These are phyloP conservation scores for Thera obeliscata DNA, from an alignment of 2,888 invertebrate genomes.

Conservation along the genomic window DNA sequence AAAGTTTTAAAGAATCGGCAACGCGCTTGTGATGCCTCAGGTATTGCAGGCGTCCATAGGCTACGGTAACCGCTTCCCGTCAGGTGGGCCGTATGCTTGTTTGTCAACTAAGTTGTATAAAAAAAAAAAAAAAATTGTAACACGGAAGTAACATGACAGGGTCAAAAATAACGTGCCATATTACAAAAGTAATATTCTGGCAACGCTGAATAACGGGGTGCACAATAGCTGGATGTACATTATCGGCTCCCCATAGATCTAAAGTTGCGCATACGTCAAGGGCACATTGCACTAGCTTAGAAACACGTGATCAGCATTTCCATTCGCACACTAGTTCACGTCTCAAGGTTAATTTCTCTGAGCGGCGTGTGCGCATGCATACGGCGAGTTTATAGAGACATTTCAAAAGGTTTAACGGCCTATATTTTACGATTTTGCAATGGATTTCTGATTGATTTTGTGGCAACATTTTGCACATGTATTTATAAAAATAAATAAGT, in stretches of 20 bases:
- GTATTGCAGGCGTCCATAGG: too few relatives aligned
- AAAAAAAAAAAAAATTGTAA: too few relatives aligned
- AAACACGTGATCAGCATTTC: conserved; percentile 38
- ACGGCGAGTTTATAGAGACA: conserved; percentile 13
- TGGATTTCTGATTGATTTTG: conserved; percentile 20
- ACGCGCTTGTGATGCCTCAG: too few relatives aligned
- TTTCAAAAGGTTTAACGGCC: conserved; percentile 26
- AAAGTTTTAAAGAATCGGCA: too few relatives aligned
- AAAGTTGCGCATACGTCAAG: conserved; percentile 42
- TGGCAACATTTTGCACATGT: not conserved
- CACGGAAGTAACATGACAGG: too few relatives aligned
- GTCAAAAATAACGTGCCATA: too few relatives aligned
- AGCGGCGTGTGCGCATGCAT: conserved; percentile 18
- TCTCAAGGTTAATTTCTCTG: conserved; percentile 51
- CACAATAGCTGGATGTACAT: too few relatives aligned
- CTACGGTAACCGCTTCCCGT: too few relatives aligned
- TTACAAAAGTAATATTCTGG: too few relatives aligned
- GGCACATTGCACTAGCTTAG: conserved; percentile 44
- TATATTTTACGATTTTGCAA: conserved; percentile 27
- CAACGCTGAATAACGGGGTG: too few relatives aligned
- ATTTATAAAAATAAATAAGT: not conserved
- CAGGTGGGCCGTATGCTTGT: too few relatives aligned
- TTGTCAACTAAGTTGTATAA: too few relatives aligned
- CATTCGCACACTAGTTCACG: conserved; percentile 7
- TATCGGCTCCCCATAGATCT: conserved; percentile 22